phyloP scores from a whole-genome alignment of 2,888 invertebrate species.

The Temnothorax unifasciatus region DNA sequence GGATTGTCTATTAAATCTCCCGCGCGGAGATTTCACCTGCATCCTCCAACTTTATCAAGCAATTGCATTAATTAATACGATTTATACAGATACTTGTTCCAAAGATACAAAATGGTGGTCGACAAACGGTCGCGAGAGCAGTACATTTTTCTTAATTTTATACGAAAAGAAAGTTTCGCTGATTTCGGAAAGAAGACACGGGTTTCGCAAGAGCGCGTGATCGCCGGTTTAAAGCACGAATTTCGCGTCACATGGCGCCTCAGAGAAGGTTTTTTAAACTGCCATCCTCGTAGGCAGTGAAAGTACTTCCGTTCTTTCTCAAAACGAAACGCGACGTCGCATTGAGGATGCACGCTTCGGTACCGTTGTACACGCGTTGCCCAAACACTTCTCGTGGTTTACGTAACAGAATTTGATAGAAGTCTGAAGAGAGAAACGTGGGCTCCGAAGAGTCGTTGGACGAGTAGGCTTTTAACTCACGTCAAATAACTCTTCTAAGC shows the following conservation, averaged over 20 bases:
- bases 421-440: conserved; percentile 68
- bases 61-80: background rate
- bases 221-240: conserved; percentile 33
- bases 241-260: conserved; percentile 45
- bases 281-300: conserved; percentile 77
- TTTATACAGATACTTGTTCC: background rate
- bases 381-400: conserved; percentile 74
- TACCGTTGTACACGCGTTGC: conserved; percentile 71
- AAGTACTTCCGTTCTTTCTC: conserved; percentile 82
- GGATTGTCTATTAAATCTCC: conserved; percentile 9
- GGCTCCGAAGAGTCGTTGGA: background rate
- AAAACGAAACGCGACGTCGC: conserved; percentile 72
- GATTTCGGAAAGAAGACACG: conserved; percentile 22
- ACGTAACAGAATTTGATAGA: conserved; percentile 70
- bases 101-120: background rate
- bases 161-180: background rate
- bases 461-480: conserved; percentile 1
- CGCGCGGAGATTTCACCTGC: conserved; percentile 1
- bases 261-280: conserved; percentile 59
- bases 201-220: conserved; percentile 41
- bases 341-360: conserved; percentile 77
- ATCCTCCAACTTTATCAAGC: background rate
- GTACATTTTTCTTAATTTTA: conserved; percentile 9
- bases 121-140: background rate
- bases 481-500: background rate